A percentile compares a stretch with the other conserved stretches of the same genome.
Evolutionary conservation across 2,888 invertebrate species (phyloP).

Genomic region (Heterodera filipjevi): DNA sequence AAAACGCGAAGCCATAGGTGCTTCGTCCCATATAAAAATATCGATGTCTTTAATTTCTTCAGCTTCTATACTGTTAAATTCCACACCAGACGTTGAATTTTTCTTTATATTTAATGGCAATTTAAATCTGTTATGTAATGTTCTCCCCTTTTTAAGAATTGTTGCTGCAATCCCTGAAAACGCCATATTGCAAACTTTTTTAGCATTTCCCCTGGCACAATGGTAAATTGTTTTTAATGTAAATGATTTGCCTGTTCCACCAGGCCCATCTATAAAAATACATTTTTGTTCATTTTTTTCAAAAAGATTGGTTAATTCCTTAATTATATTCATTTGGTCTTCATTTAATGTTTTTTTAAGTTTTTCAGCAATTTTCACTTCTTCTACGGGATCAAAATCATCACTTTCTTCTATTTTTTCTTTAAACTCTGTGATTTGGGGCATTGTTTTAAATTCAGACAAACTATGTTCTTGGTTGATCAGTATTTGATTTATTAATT

Average conservation of each 20-base stretch:
- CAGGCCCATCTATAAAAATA: constrained; percentile 66
- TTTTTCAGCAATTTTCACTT: constrained; percentile 20
- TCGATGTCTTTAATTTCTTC: constrained; percentile 21
- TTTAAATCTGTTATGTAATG: constrained; percentile 33
- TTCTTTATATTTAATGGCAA: constrained; percentile 24
- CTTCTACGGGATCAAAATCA: background rate
- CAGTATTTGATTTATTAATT: constrained; percentile 21
- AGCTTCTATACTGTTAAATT: constrained; percentile 24
- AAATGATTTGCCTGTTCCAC: constrained; percentile 67
- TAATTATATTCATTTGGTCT: background rate
- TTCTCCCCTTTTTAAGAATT: too few relatives aligned
- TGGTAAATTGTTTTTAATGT: constrained; percentile 58
- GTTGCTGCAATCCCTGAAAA: constrained; percentile 39
- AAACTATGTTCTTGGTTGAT: background rate
- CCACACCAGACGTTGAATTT: constrained; percentile 35
- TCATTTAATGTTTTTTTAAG: constrained; percentile 27
- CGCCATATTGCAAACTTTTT: constrained; percentile 36
- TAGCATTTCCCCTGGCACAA: constrained; percentile 22
- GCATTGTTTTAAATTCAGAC: background rate
- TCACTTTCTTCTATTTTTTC: background rate
- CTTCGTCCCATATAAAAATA: constrained; percentile 36
- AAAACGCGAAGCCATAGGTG: constrained; percentile 35
- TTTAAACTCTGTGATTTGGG: background rate
- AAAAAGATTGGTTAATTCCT: background rate
- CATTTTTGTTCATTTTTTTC: constrained; percentile 32